Percentiles rank a stretch among this genome's conserved stretches.
These are phyloP conservation scores for Pristionchus mayeri DNA, from an alignment of 2,888 invertebrate species.

Conservation along the genomic window DNA sequence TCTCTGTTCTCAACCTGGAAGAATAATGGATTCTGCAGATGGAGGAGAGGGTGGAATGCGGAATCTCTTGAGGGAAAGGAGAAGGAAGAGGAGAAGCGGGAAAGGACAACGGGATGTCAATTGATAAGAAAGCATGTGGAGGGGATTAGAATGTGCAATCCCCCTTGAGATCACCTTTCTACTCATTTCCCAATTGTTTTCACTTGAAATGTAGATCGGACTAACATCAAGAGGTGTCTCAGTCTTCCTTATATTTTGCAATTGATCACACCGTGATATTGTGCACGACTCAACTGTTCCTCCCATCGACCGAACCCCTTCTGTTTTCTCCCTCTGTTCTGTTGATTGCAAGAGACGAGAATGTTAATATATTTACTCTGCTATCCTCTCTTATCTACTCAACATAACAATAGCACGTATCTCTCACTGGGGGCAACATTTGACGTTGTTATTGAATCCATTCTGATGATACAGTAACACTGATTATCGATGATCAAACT, in stretches of 20 bases:
- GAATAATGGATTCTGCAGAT: background rate
- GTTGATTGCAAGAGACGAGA: background rate
- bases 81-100: background rate
- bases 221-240: background rate
- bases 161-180: background rate
- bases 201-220: background rate
- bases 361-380: conserved; percentile 32
- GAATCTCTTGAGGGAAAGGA: background rate
- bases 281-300: background rate
- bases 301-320: background rate
- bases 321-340: background rate
- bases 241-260: background rate
- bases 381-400: conserved; percentile 26
- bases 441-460: background rate
- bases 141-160: background rate
- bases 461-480: conserved; percentile 22
- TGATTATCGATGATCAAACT: conserved; percentile 28
- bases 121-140: background rate
- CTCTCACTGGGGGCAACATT: conserved; percentile 14
- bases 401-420: conserved; percentile 42
- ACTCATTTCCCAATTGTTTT: background rate
- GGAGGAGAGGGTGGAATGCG: background rate
- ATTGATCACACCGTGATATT: background rate
- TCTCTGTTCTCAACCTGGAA: conserved; percentile 8
- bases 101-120: background rate